Base-by-base conservation (phyloP, 1,140 invertebrate genomes). In the Drosophila trapezifrons region DNA sequence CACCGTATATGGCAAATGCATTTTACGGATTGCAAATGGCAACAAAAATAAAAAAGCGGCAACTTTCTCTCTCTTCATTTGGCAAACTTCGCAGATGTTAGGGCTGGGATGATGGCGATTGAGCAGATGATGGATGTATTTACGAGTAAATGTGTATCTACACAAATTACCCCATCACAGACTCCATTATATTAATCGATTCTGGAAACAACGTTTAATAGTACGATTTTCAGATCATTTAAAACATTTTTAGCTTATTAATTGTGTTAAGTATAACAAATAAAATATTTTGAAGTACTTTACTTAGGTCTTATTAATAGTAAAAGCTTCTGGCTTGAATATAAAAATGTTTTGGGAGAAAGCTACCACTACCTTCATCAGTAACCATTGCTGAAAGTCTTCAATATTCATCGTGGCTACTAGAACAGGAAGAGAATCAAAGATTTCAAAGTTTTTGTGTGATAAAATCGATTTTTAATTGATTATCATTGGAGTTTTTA, bases 11-110 rank as follows among this genome's bases (percentile, higher is more conserved):
- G 62, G 60, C 29, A 59, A 73, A 73, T 73, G 69, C 67, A 73
- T 73, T 76, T 66, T 37, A 42, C 60, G 65, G 54, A 66, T 52
- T 60, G 80, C 57, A 62, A 73, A 63, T 62, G 67, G 67, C 78
- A 81, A 73, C 55, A 58, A 83, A 77, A 66, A 54, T 49, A 47
- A 47, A 47, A 47, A 57, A 25, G 15, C 38, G 4, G 7, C 27
- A 46, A 45, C 73, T 64, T 56, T 59, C 64, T 65, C 57, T 55
- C 45, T 18, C 17, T 71, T 17, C 17, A 57, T 52, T 70, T 55
- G 27, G 9, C 17, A 71, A 51, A 70, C 57, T 57, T 71, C 15
- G 18, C 47, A 27, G 45, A 67, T 51, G 64, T 67, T 46, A 45
- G 29, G 29, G 10, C 6, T 25, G 29, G 32, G n/a, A 32, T 43